Base-by-base conservation (phyloP, 1,140 invertebrate species). In the silkworm (Bombyx mori) region DNA sequence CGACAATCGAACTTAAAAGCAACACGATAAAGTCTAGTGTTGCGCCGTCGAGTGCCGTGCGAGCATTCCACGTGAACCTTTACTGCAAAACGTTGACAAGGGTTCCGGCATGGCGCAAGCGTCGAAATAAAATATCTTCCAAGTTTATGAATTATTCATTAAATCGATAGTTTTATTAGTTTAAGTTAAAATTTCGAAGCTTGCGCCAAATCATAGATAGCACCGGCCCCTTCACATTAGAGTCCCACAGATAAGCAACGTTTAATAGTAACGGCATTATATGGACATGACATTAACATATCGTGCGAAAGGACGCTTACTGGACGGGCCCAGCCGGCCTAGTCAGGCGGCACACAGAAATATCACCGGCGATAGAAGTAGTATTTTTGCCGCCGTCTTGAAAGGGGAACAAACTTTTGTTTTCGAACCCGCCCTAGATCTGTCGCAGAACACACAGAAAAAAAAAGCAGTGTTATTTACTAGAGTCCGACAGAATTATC, bases 341-440 rank as follows among this genome's bases (percentile, higher is more conserved):
- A 61, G 63, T 89, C 89, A 91, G 76, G 90, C 90, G 77, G 90
- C 90, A 89, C 89, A 91, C 81, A 91, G 90, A 91, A 91, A 91
- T 88, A 91, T 90, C 89, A 91, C 90, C 81, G 90, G 90, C 88
- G 90, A 90, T 86, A 91, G 86, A 79, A 91, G 89, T 79, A 91
- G 88, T 87, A 91, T 89, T 90, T 91, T 90, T 84, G 90, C 89
- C 78, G 90, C 90, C 80, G 90, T 91, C 90, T 91, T 91, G 89
- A 91, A 91, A 89, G 90, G 90, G 85, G 89, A 90, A 89, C 90
- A 91, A 81, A 86, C 82, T 89, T 90, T 90, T 85, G 89, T 82
- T 89, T 90, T 91, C 89, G 84, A 76, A 78, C 86, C 79, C 75
- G 83, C 75, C 82, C 86, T 89, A 88, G 79, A 82, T 83, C 85